These are phyloP conservation scores for Drosophila tsacasi DNA, from an alignment of 1,140 invertebrate genomes.

Conservation along the genomic window DNA sequence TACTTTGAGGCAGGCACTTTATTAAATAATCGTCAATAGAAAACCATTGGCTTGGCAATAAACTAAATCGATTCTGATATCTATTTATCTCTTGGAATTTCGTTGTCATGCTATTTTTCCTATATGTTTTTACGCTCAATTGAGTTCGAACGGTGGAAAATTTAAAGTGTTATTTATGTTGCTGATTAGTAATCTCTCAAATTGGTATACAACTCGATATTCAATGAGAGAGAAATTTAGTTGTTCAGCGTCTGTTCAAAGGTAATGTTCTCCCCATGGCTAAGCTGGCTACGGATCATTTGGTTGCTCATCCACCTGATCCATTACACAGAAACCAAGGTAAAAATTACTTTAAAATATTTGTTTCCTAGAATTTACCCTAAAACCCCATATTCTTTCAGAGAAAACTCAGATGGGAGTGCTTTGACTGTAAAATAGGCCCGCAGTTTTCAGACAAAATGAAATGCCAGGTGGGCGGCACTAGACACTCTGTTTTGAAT, in stretches of 20 bases:
- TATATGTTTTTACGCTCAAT: neutral
- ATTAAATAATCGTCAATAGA: neutral
- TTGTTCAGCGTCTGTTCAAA: neutral
- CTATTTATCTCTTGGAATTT: neutral
- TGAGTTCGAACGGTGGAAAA: neutral
- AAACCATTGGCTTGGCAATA: neutral
- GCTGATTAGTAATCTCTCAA: neutral
- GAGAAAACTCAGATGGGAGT: conserved; percentile 32
- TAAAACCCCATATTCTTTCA: neutral
- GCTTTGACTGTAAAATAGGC: conserved; percentile 29
- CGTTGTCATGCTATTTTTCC: neutral
- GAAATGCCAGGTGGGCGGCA: conserved; percentile 27
- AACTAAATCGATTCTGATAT: neutral
- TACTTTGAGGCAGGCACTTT: conserved; percentile 8
- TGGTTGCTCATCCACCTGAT: conserved; percentile 21
- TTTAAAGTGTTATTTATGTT: conserved; percentile 17
- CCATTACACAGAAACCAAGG: conserved; percentile 18
- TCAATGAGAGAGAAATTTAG: conserved; percentile 1
- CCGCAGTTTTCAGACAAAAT: conserved; percentile 5
- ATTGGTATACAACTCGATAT: neutral
- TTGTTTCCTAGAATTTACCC: neutral
- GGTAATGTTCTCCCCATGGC: conserved; percentile 24
- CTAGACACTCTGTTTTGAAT: conserved; percentile 23
- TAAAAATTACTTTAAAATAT: neutral
- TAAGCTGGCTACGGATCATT: conserved; percentile 6